phyloP scores from a whole-genome alignment of 2,888 invertebrate species.

The Ethmia dodecea region DNA sequence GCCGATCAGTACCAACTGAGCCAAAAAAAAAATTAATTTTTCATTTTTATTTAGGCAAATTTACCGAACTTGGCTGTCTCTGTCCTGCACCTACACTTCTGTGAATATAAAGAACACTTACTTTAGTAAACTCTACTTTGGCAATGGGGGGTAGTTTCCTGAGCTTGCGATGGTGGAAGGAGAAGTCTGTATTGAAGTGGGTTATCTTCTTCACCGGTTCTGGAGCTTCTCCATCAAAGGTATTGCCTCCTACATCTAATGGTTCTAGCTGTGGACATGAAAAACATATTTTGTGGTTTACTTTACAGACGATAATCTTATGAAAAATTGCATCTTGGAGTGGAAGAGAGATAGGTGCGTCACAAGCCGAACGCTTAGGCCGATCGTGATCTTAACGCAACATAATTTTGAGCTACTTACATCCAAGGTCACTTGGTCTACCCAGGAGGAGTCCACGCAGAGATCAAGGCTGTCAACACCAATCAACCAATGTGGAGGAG shows the following conservation, averaged over 20 bases:
- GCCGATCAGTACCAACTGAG: too few relatives aligned
- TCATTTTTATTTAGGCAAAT: too few relatives aligned
- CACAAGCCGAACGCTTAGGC: too few relatives aligned
- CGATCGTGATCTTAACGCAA: not conserved
- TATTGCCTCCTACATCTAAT: constrained; percentile 93
- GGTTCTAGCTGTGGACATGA: constrained; percentile 85
- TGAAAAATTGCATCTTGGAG: too few relatives aligned
- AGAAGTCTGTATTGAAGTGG: constrained; percentile 89
- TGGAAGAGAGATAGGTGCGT: too few relatives aligned
- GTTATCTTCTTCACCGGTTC: too few relatives aligned
- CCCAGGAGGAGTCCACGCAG: constrained; percentile 77
- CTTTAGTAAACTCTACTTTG: constrained; percentile 89
- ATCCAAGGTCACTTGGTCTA: constrained; percentile 71
- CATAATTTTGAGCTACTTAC: constrained; percentile 47
- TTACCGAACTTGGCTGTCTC: too few relatives aligned
- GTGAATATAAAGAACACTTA: too few relatives aligned
- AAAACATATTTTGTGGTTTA: too few relatives aligned
- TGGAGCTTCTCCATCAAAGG: constrained; percentile 88
- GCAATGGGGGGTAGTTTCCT: constrained; percentile 91
- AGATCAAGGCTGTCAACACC: constrained; percentile 79
- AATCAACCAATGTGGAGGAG: constrained; percentile 83
- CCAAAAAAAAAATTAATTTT: too few relatives aligned
- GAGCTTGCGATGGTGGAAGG: constrained; percentile 92
- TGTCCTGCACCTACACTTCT: too few relatives aligned
- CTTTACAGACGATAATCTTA: too few relatives aligned